Evolutionary conservation across 2,113 vertebrate species (phyloP), one percentile per base, ranked within the genome.

Genomic region (Serinus canaria): DNA sequence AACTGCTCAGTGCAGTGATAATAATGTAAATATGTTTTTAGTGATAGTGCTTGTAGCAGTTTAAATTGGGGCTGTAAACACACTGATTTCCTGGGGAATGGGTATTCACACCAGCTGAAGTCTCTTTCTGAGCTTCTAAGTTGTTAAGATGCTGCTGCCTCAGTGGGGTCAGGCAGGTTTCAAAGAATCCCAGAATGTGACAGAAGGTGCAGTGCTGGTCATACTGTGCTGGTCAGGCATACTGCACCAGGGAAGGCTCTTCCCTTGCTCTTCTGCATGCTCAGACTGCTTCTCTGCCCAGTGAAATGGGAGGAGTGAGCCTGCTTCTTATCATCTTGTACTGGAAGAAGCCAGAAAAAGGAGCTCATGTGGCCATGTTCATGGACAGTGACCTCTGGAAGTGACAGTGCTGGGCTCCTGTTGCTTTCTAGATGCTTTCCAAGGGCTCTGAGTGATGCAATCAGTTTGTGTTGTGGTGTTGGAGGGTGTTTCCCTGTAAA

Each of bases 11-110:
- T 27, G 62, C 73, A 52, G n/a, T 79, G 69, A n/a, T 89, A 67
- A 93, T 77, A 87, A 78, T 8, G 22, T 62, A 82, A 87, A 92
- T 89, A 92, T 30, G 58, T n/a, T 87, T 79, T 87, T 58, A 84
- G 80, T 84, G 79, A 63, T 56, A 70, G 50, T 64, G 74, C 77
- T 92, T 28, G 44, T 16, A 50, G 82, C 75, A 64, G 49, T 63
- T 88, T 81, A 95, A 88, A 60, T 60, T 81, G 9, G 35, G 75
- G 41, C 55, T 90, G 58, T 78, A 92, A 87, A 90, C 78, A 47
- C 60, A 55, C 5, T 39, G 56, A 41, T 80, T 92, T 93, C 44
- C 60, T 46, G 73, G 68, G 83, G 89, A 86, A 44, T 79, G 22
- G 28, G 10, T 63, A 70, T 68, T 84, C 56, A 74, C 31, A 21